A percentile compares a stretch with the other conserved stretches of the same genome.
These are phyloP conservation scores for Cercocebus atys DNA, from an alignment of 2,113 vertebrate species.

Conservation along the genomic window DNA sequence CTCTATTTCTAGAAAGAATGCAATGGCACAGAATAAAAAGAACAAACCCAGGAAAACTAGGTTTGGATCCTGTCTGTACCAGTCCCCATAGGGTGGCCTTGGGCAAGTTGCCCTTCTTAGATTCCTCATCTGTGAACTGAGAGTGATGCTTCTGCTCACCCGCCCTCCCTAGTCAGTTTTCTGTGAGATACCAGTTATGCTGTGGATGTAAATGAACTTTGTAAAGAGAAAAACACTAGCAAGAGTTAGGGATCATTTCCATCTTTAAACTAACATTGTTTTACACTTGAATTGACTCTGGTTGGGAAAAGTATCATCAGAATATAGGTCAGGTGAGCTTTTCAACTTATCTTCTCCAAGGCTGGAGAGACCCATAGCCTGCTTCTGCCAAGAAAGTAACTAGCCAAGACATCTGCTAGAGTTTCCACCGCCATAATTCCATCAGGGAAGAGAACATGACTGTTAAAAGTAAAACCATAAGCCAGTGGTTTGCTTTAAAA, in stretches of 20 bases:
- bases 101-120: background rate
- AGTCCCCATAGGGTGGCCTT: background rate
- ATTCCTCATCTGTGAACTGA: background rate
- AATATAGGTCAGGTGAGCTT: background rate
- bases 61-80: background rate
- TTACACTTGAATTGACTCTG: background rate
- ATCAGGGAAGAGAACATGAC: background rate
- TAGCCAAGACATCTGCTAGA: background rate
- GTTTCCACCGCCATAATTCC: background rate
- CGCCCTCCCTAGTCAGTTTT: background rate
- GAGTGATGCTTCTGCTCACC: background rate
- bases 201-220: background rate
- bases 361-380: background rate
- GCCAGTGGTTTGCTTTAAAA: background rate
- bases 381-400: background rate
- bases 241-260: background rate
- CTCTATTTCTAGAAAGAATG: conserved; percentile 6
- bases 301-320: background rate
- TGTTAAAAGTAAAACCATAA: background rate
- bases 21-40: background rate
- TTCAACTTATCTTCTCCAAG: background rate
- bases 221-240: background rate
- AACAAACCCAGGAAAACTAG: background rate
- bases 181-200: background rate
- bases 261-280: background rate